Evolutionary conservation across 2,888 invertebrate species (phyloP), one percentile per base, ranked within the genome.

Genomic region (Dasysyrphus albostriatus): DNA sequence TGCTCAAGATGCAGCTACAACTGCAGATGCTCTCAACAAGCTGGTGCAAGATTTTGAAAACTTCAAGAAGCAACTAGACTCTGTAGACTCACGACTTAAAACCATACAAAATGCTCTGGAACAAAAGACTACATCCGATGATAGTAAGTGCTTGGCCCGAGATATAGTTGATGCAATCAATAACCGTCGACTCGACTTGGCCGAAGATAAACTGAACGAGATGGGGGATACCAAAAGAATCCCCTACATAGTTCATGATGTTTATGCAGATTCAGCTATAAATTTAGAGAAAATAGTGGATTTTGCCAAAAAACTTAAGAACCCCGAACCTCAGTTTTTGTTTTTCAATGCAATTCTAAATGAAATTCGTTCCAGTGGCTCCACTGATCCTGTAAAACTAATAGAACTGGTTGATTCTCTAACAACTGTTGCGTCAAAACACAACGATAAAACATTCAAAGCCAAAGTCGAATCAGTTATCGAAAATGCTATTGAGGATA

Each of bases 141-240:
- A 59, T 9, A 73, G 65, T n/a, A 73, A 63, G 19, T 80, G 80
- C 8, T 9, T 42, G 12, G 14, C 58, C 5, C 67, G 47, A 0
- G 79, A 65, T 10, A 67, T 80, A 32, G 39, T 39, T 9, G 73
- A 80, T 42, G 56, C 65, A n/a, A 67, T 79, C 14, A 63, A 56
- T 37, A 29, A 29, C 7, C 58, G 37, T 29, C 74, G 75, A 16
- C 39, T 54, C 8, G 19, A 74, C 9, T 8, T 59, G 10, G 74
- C 74, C n/a, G 75, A 59, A 10, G 61, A 69, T 16, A 69, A 69
- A 39, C 37, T 80, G 2, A 42, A 8, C 3, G 67, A 74, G 9
- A 19, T 81, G 37, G n/a, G 12, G 3, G 29, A 75, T 16, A 14
- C 34, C 0, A 37, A 24, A 3, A 69, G 59, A 61, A 51, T 74